Conservation (phyloP, 2,797 vertebrate species). For the Periparus ater region DNA sequence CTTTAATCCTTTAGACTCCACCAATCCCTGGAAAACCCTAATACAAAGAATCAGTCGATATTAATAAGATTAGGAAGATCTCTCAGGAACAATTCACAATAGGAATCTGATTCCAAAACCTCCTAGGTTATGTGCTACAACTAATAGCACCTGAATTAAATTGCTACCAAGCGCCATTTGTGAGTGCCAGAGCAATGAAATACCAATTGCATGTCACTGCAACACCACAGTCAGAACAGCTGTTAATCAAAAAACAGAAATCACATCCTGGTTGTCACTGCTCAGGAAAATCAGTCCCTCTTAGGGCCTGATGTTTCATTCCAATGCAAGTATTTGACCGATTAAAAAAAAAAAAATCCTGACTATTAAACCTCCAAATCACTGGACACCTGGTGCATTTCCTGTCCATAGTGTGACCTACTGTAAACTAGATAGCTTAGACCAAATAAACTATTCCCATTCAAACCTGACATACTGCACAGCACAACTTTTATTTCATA, state of each 20-base stretch:
- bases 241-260: background rate
- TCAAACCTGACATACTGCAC: background rate
- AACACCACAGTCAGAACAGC: background rate
- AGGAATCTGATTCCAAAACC: background rate
- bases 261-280: background rate
- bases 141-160: constrained; percentile 19
- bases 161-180: background rate
- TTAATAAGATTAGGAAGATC: constrained; percentile 32
- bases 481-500: background rate
- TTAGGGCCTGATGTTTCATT: background rate
- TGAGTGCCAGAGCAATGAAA: background rate
- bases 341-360: background rate
- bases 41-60: constrained; percentile 36
- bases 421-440: background rate
- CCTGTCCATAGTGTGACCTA: background rate
- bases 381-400: background rate
- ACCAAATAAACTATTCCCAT: background rate
- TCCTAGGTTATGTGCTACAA: background rate
- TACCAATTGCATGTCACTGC: background rate
- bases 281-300: background rate
- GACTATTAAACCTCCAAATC: background rate
- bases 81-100: constrained; percentile 45
- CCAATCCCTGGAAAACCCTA: constrained; percentile 51
- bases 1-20: constrained; percentile 48
- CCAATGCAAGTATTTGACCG: background rate